Percentiles rank a stretch among this genome's conserved stretches.
phyloP scores from a whole-genome alignment of 1,140 invertebrate species.

The Nebria ingens region DNA sequence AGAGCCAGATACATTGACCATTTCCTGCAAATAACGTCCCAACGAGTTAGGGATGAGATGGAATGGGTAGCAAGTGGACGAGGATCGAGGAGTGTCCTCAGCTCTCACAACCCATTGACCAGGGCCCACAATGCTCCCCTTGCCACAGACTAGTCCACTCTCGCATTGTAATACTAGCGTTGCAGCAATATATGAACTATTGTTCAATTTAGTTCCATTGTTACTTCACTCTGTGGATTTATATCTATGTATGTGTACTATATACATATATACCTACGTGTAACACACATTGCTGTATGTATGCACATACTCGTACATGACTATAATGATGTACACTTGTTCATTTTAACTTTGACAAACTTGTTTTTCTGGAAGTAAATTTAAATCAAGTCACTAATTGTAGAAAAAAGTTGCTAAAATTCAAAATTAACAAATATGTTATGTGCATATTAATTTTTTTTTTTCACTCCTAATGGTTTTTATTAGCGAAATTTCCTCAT shows the following conservation, averaged over 20 bases:
- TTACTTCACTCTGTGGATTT: slow-evolving; percentile 2
- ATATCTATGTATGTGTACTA: too few relatives aligned
- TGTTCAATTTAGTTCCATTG: slow-evolving; percentile 9
- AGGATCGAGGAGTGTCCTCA: not conserved
- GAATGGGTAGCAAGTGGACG: not conserved
- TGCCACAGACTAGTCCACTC: not conserved
- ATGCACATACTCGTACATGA: not conserved
- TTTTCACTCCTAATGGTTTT: too few relatives aligned
- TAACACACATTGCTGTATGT: too few relatives aligned
- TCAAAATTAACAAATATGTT: too few relatives aligned
- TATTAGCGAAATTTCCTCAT: too few relatives aligned
- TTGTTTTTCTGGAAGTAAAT: too few relatives aligned
- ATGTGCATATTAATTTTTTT: too few relatives aligned
- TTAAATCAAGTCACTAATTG: too few relatives aligned
- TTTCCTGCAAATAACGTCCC: slow-evolving; percentile 5
- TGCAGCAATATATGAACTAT: slow-evolving; percentile 5
- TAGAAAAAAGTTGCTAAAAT: too few relatives aligned
- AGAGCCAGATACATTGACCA: slow-evolving; percentile 17
- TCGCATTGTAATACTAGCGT: not conserved
- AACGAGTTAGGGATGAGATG: not conserved
- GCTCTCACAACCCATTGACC: not conserved
- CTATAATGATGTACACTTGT: too few relatives aligned
- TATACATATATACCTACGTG: too few relatives aligned
- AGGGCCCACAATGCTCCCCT: not conserved
- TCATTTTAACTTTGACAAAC: too few relatives aligned